Base-by-base conservation (phyloP, 1,140 invertebrate species). In the Sycobia sp. region DNA sequence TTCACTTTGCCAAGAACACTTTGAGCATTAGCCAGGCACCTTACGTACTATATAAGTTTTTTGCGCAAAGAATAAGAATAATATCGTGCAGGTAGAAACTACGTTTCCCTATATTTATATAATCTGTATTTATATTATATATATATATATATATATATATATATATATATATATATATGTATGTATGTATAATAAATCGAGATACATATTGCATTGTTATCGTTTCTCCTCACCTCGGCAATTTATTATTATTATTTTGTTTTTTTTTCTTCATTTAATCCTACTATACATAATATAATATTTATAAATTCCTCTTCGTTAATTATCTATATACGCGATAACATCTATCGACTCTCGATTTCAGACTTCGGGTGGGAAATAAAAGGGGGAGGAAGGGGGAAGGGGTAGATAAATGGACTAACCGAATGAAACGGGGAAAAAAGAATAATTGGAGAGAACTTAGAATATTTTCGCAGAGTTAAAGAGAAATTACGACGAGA, bases 21-120 rank as follows among this genome's bases (percentile, higher is more conserved):
- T 77, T 73, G 75, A 78, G 71, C 76, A 78, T 78, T 77, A 75
- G 73, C n/a, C 76, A 78, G 76, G 75, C 74, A 71, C 71, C 74
- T 78, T 77, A 76, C 60, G 60, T 71, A 69, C 73, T 76, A 81
- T n/a, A n/a, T n/a, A n/a, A n/a, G n/a, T n/a, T n/a, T 51, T 43
- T 18, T 62, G 58, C 54, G 44, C 38, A 64, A 64, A 51, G 41
- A 69, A 69, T 69, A 73, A 72, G 71, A 68, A 71, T 74, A 69
- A 73, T 69, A 73, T 72, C 70, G 70, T 72, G 70, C 71, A 72
- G 57, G 59, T 73, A 75, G 72, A 75, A 73, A 77, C 68, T 76
- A 73, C 68, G 69, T 71, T 71, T 71, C 69, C 67, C 63, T 66
- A 67, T 63, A 69, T 68, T 69, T 61, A 68, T 69, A 67, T 69